Evolutionary conservation across 2,797 vertebrate species (phyloP).

Genomic region (Muscicapa comitata): DNA sequence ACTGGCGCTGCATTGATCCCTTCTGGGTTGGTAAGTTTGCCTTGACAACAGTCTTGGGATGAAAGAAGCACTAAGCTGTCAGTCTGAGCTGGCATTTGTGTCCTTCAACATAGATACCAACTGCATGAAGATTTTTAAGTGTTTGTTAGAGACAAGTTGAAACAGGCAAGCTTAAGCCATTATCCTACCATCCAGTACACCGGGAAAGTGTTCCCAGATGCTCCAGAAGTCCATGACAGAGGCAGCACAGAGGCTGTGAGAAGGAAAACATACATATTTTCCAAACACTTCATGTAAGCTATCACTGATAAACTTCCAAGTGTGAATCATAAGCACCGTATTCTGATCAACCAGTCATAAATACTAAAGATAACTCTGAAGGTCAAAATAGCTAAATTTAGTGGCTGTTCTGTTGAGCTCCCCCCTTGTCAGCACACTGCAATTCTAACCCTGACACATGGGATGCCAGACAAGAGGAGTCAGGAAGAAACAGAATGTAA

Average conservation of each 20-base stretch:
- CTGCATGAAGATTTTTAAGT: not conserved
- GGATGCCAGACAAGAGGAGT: not conserved
- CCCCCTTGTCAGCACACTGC: not conserved
- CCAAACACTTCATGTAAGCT: not conserved
- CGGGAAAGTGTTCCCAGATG: not conserved
- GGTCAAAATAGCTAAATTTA: conserved; percentile 10
- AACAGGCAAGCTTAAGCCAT: not conserved
- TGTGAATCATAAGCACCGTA: not conserved
- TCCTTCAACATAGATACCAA: not conserved
- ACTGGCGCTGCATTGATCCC: not conserved
- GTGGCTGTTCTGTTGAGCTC: not conserved
- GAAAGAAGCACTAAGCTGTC: not conserved
- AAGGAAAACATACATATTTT: not conserved
- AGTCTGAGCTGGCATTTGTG: not conserved
- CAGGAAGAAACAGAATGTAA: not conserved
- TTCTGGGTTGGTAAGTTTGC: not conserved
- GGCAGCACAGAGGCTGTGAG: not conserved
- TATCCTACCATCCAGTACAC: not conserved
- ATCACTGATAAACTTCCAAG: conserved; percentile 7
- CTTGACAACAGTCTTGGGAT: not conserved
- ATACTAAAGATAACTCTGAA: conserved; percentile 6
- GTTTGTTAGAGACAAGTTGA: not conserved
- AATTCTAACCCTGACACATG: fast-evolving
- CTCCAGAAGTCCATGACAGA: not conserved
- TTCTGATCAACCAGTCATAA: not conserved